Percentiles rank a stretch among this genome's conserved stretches.
These are phyloP conservation scores for Pseudomyrmex flavicornis DNA, from an alignment of 1,140 invertebrate genomes.

Conservation along the genomic window DNA sequence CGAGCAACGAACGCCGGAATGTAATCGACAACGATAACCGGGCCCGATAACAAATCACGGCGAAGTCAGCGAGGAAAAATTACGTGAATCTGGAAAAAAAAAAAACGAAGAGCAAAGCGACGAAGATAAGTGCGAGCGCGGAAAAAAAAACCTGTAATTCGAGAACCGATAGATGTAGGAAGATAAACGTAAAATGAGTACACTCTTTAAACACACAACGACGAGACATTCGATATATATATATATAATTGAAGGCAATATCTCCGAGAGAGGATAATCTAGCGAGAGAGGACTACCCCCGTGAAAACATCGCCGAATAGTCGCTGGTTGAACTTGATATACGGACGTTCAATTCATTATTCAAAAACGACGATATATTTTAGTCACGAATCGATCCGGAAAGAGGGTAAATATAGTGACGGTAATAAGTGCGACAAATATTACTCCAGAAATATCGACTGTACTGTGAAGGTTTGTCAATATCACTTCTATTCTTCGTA, in stretches of 20 bases:
- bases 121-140: neutral
- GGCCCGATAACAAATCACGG: conserved; percentile 36
- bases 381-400: conserved; percentile 18
- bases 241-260: conserved; percentile 13
- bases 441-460: neutral
- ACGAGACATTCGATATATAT: too few relatives aligned
- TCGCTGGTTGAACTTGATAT: conserved; percentile 35
- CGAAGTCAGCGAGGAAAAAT: conserved; percentile 20
- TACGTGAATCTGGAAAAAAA: neutral
- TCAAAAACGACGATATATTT: conserved; percentile 38
- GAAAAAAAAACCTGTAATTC: neutral
- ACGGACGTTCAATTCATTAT: neutral
- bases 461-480: neutral
- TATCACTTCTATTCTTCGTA: neutral
- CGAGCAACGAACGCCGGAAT: conserved; percentile 33
- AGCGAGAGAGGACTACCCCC: neutral
- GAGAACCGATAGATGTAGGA: neutral
- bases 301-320: conserved; percentile 19
- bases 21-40: conserved; percentile 28
- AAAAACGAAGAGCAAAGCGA: neutral
- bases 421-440: neutral
- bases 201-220: neutral
- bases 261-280: conserved; percentile 23
- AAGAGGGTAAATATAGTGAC: conserved; percentile 1
- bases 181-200: conserved; percentile 12